Percentiles rank a stretch among this genome's conserved stretches.
These are phyloP conservation scores for Amphipyra tragopoginis DNA, from an alignment of 2,888 invertebrate species.

Conservation along the genomic window DNA sequence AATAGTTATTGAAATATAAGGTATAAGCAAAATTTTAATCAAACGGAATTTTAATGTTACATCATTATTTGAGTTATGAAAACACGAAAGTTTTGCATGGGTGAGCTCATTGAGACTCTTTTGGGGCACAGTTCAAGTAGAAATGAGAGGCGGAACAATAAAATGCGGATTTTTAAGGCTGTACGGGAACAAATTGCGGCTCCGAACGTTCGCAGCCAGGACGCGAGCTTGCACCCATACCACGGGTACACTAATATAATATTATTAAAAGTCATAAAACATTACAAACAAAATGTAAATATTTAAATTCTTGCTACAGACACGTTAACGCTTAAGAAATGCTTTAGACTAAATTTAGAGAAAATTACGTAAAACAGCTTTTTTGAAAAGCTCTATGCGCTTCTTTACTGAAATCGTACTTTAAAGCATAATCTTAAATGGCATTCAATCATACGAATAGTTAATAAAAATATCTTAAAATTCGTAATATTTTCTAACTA, in stretches of 20 bases:
- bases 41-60: constrained; percentile 18
- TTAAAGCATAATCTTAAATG: too few species aligned
- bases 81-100: constrained; percentile 61
- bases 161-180: constrained; percentile 88
- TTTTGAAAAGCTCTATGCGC: too few species aligned
- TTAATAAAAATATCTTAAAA: too few species aligned
- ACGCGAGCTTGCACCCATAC: constrained; percentile 79
- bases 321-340: neutral
- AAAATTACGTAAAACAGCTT: too few species aligned
- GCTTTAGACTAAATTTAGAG: neutral
- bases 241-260: constrained; percentile 43
- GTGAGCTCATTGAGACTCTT: constrained; percentile 71
- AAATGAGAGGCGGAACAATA: constrained; percentile 85
- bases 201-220: constrained; percentile 75
- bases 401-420: too few species aligned
- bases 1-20: neutral
- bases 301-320: neutral
- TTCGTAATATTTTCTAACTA: too few species aligned
- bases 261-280: neutral
- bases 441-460: too few species aligned
- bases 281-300: neutral
- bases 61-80: constrained; percentile 44
- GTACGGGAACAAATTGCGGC: constrained; percentile 86
- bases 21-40: constrained; percentile 12
- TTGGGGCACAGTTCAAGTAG: constrained; percentile 76